These are phyloP conservation scores for Salvator merianae DNA, from an alignment of 2,113 vertebrate genomes.

Conservation along the genomic window DNA sequence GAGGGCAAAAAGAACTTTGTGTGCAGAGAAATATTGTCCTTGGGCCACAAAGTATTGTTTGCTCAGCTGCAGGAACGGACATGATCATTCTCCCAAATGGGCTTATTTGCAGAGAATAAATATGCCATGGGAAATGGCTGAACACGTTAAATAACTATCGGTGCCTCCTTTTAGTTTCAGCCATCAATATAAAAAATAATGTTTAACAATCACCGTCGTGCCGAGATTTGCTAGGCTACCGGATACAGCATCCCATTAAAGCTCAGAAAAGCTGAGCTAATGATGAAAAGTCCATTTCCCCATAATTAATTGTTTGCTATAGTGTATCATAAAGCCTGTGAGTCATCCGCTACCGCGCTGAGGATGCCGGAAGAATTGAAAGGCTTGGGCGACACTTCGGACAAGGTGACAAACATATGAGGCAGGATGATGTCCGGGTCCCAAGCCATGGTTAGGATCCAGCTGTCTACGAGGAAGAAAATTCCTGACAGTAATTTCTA, in stretches of 20 bases:
- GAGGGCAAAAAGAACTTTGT: background rate
- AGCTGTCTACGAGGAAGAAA: too few relatives aligned
- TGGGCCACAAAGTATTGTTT: slow-evolving; percentile 20
- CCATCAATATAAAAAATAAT: slow-evolving; percentile 51
- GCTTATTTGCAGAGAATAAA: slow-evolving; percentile 55
- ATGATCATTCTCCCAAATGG: slow-evolving; percentile 43
- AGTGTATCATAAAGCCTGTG: slow-evolving; percentile 62
- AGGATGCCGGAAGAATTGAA: slow-evolving; percentile 16
- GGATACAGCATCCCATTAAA: slow-evolving; percentile 60
- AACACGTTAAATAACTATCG: slow-evolving; percentile 51
- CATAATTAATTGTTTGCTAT: slow-evolving; percentile 72
- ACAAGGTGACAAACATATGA: background rate
- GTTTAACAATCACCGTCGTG: slow-evolving; percentile 18
- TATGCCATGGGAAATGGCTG: slow-evolving; percentile 49
- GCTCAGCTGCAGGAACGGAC: slow-evolving; percentile 53
- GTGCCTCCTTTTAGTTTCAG: slow-evolving; percentile 60
- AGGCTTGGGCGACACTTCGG: background rate
- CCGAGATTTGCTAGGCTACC: slow-evolving; percentile 45
- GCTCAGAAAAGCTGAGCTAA: slow-evolving; percentile 58
- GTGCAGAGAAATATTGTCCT: slow-evolving; percentile 29
- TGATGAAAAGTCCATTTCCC: slow-evolving; percentile 65
- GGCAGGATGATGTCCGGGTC: background rate
- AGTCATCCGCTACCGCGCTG: slow-evolving; percentile 48
- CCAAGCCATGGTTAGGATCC: background rate
- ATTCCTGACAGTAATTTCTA: too few relatives aligned